Percentiles rank a stretch among this genome's conserved stretches.
Conservation (phyloP, 2,797 vertebrate species). For the Catamblyrhynchus diadema region DNA sequence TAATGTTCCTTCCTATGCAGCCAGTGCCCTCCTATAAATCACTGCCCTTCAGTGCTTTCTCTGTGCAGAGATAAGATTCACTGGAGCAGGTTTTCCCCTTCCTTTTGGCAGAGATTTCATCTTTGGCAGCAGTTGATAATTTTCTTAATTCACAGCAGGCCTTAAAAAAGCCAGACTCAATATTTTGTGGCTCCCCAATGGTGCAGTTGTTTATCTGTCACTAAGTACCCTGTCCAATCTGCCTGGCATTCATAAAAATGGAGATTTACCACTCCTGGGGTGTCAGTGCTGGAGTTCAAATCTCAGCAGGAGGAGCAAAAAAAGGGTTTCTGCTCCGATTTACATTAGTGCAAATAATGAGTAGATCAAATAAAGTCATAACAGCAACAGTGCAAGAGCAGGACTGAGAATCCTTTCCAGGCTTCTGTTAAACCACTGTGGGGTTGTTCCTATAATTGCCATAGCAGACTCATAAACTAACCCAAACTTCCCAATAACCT, state of each 20-base stretch:
- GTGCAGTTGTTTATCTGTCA: conserved; percentile 44
- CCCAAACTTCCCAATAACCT: conserved; percentile 19
- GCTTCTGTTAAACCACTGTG: neutral
- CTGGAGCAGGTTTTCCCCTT: neutral
- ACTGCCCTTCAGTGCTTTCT: neutral
- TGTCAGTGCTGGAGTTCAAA: neutral
- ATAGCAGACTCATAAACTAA: neutral
- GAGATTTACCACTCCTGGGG: conserved; percentile 4
- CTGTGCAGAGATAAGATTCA: neutral
- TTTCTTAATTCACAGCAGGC: conserved; percentile 50
- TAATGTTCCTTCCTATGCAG: neutral
- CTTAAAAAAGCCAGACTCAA: neutral
- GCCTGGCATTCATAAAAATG: neutral
- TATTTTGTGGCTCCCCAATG: conserved; percentile 10
- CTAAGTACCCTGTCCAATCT: conserved; percentile 6
- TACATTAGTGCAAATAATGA: conserved; percentile 9
- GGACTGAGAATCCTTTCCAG: neutral
- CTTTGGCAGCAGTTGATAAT: conserved; percentile 27
- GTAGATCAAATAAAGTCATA: neutral
- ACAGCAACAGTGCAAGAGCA: neutral
- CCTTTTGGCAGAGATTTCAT: neutral
- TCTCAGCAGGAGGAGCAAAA: neutral
- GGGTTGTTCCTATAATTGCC: neutral
- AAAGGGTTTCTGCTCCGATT: neutral
- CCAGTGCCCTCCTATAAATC: neutral